These are phyloP conservation scores for Hypselothyrea guttata DNA, from an alignment of 2,888 invertebrate genomes.

Conservation along the genomic window DNA sequence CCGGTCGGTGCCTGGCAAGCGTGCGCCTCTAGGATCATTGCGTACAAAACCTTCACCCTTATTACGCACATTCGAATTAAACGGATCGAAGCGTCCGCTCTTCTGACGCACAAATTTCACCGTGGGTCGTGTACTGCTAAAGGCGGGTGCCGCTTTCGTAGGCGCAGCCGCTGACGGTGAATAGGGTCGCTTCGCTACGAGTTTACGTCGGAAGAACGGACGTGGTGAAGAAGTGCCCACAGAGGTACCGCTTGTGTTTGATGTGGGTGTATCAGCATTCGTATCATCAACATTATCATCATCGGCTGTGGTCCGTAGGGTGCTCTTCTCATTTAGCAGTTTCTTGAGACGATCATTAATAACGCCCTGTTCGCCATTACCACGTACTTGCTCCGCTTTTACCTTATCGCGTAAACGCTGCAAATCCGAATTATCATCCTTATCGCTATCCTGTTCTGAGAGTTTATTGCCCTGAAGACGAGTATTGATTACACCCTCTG, in stretches of 20 bases:
- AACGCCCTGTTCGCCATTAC: slow-evolving; percentile 57
- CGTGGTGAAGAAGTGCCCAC: slow-evolving; percentile 24
- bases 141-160: slow-evolving; percentile 26
- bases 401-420: slow-evolving; percentile 65
- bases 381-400: slow-evolving; percentile 55
- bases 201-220: slow-evolving; percentile 67
- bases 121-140: slow-evolving; percentile 53
- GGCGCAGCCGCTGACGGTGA: slow-evolving; percentile 47
- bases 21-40: slow-evolving; percentile 56
- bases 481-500: slow-evolving; percentile 46
- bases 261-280: not conserved
- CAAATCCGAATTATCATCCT: slow-evolving; percentile 43
- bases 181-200: slow-evolving; percentile 75
- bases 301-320: slow-evolving; percentile 1
- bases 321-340: slow-evolving; percentile 52
- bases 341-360: slow-evolving; percentile 68
- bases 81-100: slow-evolving; percentile 68
- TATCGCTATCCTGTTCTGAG: slow-evolving; percentile 15
- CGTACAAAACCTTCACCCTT: slow-evolving; percentile 64
- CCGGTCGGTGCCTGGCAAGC: slow-evolving; percentile 61
- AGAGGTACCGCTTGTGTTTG: not conserved
- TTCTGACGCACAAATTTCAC: slow-evolving; percentile 69
- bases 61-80: slow-evolving; percentile 62
- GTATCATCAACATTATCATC: slow-evolving; percentile 12
- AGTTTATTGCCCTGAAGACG: slow-evolving; percentile 17